phyloP scores from a whole-genome alignment of 2,113 vertebrate species.

The Acrocephalus arundinaceus region DNA sequence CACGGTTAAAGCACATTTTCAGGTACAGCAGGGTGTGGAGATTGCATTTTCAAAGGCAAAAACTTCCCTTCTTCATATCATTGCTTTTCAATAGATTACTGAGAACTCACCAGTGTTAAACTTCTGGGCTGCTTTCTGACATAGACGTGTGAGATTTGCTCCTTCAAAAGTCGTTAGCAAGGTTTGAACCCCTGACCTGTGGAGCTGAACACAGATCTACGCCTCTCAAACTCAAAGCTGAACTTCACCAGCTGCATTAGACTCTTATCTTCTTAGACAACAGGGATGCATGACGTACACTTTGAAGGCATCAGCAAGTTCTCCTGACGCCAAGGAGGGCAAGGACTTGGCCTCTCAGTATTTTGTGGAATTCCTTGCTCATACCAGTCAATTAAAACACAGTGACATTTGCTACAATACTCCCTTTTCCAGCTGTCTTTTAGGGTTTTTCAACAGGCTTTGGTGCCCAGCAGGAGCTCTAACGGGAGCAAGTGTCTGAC shows the following conservation, averaged over 20 bases:
- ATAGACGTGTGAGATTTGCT: not conserved
- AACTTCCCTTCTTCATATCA: not conserved
- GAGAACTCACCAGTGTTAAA: not conserved
- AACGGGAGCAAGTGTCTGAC: constrained; percentile 21
- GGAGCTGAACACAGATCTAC: not conserved
- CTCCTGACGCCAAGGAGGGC: constrained; percentile 49
- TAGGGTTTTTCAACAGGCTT: constrained; percentile 49
- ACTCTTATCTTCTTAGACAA: constrained; percentile 56
- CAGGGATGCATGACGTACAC: not conserved
- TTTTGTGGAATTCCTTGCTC: constrained; percentile 26
- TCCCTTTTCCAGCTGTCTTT: constrained; percentile 51
- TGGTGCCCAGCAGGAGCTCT: constrained; percentile 56
- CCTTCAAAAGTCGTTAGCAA: constrained; percentile 39
- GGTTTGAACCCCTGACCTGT: constrained; percentile 57
- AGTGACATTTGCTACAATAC: constrained; percentile 9
- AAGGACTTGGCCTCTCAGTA: constrained; percentile 43
- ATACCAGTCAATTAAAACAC: constrained; percentile 55
- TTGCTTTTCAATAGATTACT: constrained; percentile 29
- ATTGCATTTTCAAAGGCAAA: constrained; percentile 13
- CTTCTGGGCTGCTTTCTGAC: constrained; percentile 19
- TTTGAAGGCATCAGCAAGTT: constrained; percentile 56
- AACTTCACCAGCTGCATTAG: constrained; percentile 28
- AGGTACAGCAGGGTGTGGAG: not conserved
- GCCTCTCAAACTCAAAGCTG: constrained; percentile 55
- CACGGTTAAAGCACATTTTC: constrained; percentile 1